phyloP scores from a whole-genome alignment of 2,888 invertebrate species.

The Cerastoderma edule region DNA sequence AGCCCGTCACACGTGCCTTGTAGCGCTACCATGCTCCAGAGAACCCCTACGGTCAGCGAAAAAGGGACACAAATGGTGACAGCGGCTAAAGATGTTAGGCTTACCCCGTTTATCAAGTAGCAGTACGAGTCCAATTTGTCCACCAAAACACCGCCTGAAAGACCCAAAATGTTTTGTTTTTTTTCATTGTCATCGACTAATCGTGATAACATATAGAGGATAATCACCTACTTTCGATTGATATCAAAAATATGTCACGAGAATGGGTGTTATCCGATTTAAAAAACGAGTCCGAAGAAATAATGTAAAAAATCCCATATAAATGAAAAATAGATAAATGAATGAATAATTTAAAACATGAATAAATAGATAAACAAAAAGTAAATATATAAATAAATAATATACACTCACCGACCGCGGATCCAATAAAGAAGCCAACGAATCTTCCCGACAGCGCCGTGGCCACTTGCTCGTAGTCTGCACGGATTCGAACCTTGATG shows the following conservation, averaged over 20 bases:
- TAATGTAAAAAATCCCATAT: no score
- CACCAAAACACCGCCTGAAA: constrained; percentile 53
- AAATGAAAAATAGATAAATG: no score
- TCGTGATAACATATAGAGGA: no score
- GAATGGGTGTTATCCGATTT: no score
- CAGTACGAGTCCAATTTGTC: constrained; percentile 53
- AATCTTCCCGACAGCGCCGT: constrained; percentile 62
- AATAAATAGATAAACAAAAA: no score
- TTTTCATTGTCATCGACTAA: no score
- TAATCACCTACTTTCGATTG: no score
- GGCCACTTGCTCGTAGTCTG: constrained; percentile 68
- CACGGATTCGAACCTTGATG: constrained; percentile 57
- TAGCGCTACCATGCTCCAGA: constrained; percentile 59
- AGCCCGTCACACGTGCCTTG: constrained; percentile 68
- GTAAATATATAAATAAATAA: no score
- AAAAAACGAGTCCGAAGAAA: no score
- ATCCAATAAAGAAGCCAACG: constrained; percentile 59
- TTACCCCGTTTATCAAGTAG: constrained; percentile 62
- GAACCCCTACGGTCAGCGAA: constrained; percentile 35
- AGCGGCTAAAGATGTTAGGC: constrained; percentile 52
- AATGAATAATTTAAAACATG: no score
- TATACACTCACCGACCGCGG: constrained; percentile 46
- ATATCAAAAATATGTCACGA: no score
- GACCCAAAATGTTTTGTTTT: no score
- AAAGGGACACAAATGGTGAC: constrained; percentile 58